Evolutionary conservation across 2,797 vertebrate species (phyloP), one percentile per base, ranked within the genome.

Genomic region (Limnodromus scolopaceus): DNA sequence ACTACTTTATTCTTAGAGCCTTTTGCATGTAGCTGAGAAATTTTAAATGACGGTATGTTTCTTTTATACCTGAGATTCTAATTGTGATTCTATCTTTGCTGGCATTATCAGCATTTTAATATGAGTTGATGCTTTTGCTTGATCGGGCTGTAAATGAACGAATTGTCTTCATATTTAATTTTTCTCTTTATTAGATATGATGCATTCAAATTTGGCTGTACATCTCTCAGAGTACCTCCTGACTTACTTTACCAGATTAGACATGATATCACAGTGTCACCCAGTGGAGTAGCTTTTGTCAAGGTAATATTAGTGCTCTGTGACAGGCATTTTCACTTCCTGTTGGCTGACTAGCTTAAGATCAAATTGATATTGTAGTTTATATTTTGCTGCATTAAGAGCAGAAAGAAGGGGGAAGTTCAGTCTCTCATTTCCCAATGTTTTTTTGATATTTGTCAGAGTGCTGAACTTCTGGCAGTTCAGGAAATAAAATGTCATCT

Each of bases 121-220:
- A 22, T 34, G 72, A 87, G 39, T 49, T 72, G 39, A 30, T 91
- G 43, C 24, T 81, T 83, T 91, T 57, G 6, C 41, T 80, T 87
- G 51, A 45, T 80, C 16, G 2, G 27, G 32, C 68, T 83, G 25
- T 85, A 89, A 87, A 87, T 51, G 34, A 87, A 58, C 53, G 2
- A 69, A 70, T 80, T 18, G 14, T 69, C 46, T 75, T 83, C 39
- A 49, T 87, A 38, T 94, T 87, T 82, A 34, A 60, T 93, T 90
- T 75, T 86, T 86, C 93, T 94, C 96, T 94, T 93, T 98, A 97
- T 94, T 98, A 99, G 99, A 80, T 97, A 97, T 4, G 99, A 99
- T 96, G 99, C 99, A 94, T 99, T 99, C 95, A 99, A 98, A 98
- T 99, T 99, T 79, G 99, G 99, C 96, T 99, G 99, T 97, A 98